A percentile compares a stretch with the other conserved stretches of the same genome.
Conservation (phyloP, 2,888 invertebrate species). For the Margaritifera margaritifera region DNA sequence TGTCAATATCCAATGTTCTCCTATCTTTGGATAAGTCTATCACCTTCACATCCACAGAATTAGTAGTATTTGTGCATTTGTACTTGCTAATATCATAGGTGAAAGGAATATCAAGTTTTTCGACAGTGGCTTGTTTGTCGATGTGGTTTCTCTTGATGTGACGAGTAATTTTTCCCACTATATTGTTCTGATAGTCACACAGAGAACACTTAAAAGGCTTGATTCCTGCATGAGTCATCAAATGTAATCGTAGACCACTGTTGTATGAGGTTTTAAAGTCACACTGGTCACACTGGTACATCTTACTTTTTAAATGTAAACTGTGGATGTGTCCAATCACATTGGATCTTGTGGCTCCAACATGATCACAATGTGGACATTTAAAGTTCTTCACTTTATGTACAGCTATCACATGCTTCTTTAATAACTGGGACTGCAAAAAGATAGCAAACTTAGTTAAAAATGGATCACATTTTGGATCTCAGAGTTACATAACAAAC, state of each 20-base stretch:
- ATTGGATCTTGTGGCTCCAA: constrained; percentile 17
- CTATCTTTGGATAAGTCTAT: too few species aligned
- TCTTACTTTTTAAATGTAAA: constrained; percentile 29
- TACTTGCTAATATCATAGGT: constrained; percentile 32
- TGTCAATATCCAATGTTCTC: too few species aligned
- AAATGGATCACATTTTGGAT: too few species aligned
- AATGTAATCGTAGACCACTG: constrained; percentile 26
- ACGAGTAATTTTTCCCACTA: constrained; percentile 16
- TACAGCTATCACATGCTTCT: too few species aligned
- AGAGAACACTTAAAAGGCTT: constrained; percentile 29
- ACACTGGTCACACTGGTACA: constrained; percentile 37
- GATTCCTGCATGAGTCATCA: constrained; percentile 36
- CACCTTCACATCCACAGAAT: too few species aligned
- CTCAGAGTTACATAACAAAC: too few species aligned
- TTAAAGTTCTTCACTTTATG: constrained; percentile 22
- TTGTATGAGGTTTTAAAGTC: constrained; percentile 31
- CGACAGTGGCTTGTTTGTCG: constrained; percentile 18
- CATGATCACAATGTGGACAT: constrained; percentile 31
- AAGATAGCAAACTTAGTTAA: too few species aligned
- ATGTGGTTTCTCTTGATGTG: constrained; percentile 27
- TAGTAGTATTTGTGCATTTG: constrained; percentile 9
- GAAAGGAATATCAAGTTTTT: constrained; percentile 29
- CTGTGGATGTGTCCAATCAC: constrained; percentile 27
- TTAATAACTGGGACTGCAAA: too few species aligned
- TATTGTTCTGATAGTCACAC: constrained; percentile 27